Evolutionary conservation across 2,113 vertebrate genomes (phyloP), one percentile per base, ranked within the genome.

Genomic region (Spea bombifrons): DNA sequence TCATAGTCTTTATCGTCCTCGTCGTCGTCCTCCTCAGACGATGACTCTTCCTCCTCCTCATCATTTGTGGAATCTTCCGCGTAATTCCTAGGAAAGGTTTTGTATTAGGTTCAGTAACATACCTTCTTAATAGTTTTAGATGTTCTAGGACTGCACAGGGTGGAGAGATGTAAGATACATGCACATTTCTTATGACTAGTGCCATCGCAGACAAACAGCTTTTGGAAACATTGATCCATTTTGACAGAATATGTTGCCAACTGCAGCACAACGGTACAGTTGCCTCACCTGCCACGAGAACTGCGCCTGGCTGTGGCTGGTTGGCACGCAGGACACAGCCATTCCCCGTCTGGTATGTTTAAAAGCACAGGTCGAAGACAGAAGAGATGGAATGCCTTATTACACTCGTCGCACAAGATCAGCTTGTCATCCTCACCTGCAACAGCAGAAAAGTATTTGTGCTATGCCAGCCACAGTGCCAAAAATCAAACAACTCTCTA

Each of bases 311-410:
- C 93, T 0, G 93, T 90, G 0, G 92, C 92, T 30, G 97, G 97
- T 85, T 99, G 97, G 85, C 97, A 99, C 0, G 96, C 97, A 1
- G 94, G 96, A 76, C 97, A 99, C 76, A 94, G 90, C 97, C 97
- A 99, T 72, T 99, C 96, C 0, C 96, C 95, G 0, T 90, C 92
- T 0, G 97, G 97, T 73, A 99, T 95, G 85, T 94, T 93, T 70
- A 98, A 94, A 17, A 99, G 91, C 0, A 93, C 97, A 0, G 97
- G 97, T 6, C 97, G 88, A 90, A 99, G 91, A 83, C 97, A 99
- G 80, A 98, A 96, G 80, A 99, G 90, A 85, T 99, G 97, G 93
- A 99, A 99, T 75, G 96, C 97, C 89, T 99, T 98, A 88, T 98
- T 98, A 86, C 97, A 99, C 86, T 96, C 96, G 0, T 99, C 97